These are phyloP conservation scores for Pseudochaenichthys georgianus DNA, from an alignment of 2,797 vertebrate genomes.

Conservation along the genomic window DNA sequence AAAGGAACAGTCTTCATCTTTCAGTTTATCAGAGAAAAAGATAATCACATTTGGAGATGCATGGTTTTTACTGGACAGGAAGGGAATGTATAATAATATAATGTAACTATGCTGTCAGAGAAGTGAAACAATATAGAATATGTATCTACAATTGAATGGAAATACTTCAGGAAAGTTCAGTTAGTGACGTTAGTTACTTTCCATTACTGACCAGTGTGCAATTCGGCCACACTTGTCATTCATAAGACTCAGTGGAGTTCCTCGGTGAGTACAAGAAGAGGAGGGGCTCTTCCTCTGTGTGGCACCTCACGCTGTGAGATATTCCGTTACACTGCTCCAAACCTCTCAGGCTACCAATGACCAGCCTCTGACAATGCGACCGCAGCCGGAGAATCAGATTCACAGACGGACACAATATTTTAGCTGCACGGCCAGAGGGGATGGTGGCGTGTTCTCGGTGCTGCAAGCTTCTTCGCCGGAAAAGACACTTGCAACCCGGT, in stretches of 20 bases:
- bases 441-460: slow-evolving; percentile 8
- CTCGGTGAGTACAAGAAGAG: slow-evolving; percentile 28
- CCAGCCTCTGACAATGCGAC: slow-evolving; percentile 31
- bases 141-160: too few relatives aligned
- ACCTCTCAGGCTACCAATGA: slow-evolving; percentile 39
- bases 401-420: slow-evolving; percentile 4
- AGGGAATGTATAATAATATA: too few relatives aligned
- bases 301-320: slow-evolving; percentile 49
- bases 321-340: slow-evolving; percentile 36
- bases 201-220: not conserved
- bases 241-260: slow-evolving; percentile 54
- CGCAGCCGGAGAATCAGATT: slow-evolving; percentile 33
- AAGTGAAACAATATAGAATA: too few relatives aligned
- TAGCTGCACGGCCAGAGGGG: slow-evolving; percentile 4
- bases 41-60: too few relatives aligned
- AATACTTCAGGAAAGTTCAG: too few relatives aligned
- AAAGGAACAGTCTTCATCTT: too few relatives aligned
- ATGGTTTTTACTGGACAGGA: too few relatives aligned
- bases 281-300: slow-evolving; percentile 63
- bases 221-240: slow-evolving; percentile 47
- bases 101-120: too few relatives aligned
- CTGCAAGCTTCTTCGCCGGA: slow-evolving; percentile 25
- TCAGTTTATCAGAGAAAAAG: too few relatives aligned
- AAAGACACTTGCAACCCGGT: slow-evolving; percentile 42
- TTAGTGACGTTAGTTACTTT: too few relatives aligned